Evolutionary conservation across 2,797 vertebrate genomes (phyloP), one percentile per base, ranked within the genome.

Genomic region (Smutsia gigantea): DNA sequence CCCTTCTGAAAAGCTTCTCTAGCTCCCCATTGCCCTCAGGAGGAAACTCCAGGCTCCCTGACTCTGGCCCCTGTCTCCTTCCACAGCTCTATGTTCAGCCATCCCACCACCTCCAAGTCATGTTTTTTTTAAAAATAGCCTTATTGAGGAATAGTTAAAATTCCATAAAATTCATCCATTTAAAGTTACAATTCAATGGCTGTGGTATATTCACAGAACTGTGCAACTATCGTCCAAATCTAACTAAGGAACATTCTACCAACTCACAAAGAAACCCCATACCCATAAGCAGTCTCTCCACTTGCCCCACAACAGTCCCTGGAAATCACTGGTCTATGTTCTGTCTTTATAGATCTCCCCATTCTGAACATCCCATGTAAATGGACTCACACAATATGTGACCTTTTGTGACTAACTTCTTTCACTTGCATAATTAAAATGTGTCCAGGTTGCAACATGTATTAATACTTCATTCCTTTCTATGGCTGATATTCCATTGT

Each of bases 401-500:
- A 51, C 25, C 74, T 81, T 53, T 57, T 59, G 71, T 29, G 14
- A 12, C 31, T 27, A 17, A 17, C n/a, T 42, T 61, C 57, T 79
- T 66, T 74, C 27, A 15, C 39, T 18, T 8, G 39, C 77, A 2
- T 7, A 4, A 42, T 14, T 29, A 12, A 31, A 34, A 11, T 25
- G 46, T 61, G 31, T 37, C 18, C 29, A 1, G 4, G 27, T 10
- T n/a, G 42, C 2, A 14, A 8, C 21, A 2, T 7, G 19, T 0
- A 13, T 13, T 11, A 0, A 15, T 1, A n/a, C 21, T 12, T 51
- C 23, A 1, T 42, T 57, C 11, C 31, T 64, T 74, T 55, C 29
- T 27, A 27, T n/a, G 57, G 1, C 1, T 59, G 5, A 9, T 68
- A 37, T 10, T 13, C n/a, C 55, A 1, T 0, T n/a, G 19, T 15